A percentile compares a stretch with the other conserved stretches of the same genome.
phyloP scores from a whole-genome alignment of 2,797 vertebrate species.

The Catamblyrhynchus diadema region DNA sequence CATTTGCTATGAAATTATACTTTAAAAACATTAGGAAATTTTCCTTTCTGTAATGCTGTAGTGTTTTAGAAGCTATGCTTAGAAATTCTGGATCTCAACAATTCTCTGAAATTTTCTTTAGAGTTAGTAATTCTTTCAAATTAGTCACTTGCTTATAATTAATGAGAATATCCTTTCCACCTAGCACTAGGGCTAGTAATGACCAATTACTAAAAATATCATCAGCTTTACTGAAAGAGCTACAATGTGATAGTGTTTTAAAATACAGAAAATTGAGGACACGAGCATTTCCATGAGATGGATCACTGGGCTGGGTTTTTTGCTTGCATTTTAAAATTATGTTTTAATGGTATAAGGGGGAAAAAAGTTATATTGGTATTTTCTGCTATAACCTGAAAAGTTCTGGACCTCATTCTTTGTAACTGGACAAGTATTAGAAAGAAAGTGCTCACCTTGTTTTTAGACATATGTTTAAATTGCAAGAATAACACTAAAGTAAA shows the following conservation, averaged over 20 bases:
- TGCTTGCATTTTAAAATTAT: not conserved
- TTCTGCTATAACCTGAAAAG: not conserved
- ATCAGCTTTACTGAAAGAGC: not conserved
- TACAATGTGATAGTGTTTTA: not conserved
- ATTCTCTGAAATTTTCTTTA: not conserved
- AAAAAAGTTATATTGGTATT: not conserved
- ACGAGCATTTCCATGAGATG: not conserved
- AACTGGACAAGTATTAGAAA: not conserved
- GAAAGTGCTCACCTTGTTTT: not conserved
- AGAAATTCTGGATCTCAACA: not conserved
- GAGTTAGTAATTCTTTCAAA: not conserved
- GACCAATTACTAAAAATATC: not conserved
- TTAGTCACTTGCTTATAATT: not conserved
- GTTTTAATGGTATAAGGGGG: not conserved
- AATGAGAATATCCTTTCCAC: not conserved
- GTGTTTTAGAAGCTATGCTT: not conserved
- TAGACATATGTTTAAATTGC: not conserved
- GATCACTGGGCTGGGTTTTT: not conserved
- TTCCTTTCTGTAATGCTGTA: not conserved
- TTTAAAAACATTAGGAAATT: not conserved
- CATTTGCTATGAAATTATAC: not conserved
- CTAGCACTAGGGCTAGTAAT: not conserved
- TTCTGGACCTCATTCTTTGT: not conserved
- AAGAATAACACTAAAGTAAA: not conserved
- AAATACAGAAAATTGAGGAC: not conserved